A percentile compares a stretch with the other conserved stretches of the same genome.
Conservation (phyloP, 2,888 invertebrate species). For the Tenodera sinensis region DNA sequence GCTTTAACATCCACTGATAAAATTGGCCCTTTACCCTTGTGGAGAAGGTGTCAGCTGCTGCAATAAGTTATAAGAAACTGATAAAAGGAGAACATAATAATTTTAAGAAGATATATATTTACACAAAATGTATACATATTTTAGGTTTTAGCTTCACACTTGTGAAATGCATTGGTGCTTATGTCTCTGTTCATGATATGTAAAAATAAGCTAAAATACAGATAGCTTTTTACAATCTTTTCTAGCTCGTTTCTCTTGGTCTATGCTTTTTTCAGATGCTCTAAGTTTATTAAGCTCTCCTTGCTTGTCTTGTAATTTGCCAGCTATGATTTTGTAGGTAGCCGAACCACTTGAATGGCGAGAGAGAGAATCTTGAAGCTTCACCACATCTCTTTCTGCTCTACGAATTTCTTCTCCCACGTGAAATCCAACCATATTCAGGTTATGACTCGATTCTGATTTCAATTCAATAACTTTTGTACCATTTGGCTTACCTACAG, state of each 20-base stretch:
- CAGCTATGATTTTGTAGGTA: conserved; percentile 58
- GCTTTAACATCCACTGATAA: too few species aligned
- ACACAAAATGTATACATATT: too few species aligned
- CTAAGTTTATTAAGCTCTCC: conserved; percentile 58
- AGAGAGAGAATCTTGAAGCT: conserved; percentile 60
- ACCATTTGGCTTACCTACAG: conserved; percentile 24
- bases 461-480: conserved; percentile 40
- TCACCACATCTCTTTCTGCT: conserved; percentile 62
- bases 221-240: conserved; percentile 72
- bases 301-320: conserved; percentile 59
- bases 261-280: conserved; percentile 59
- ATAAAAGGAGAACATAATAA: too few species aligned
- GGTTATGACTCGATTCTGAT: conserved; percentile 56
- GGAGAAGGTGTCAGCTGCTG: too few species aligned
- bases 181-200: too few species aligned
- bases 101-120: too few species aligned
- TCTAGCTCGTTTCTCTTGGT: conserved; percentile 65
- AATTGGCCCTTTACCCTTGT: too few species aligned
- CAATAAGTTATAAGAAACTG: too few species aligned
- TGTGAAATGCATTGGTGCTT: too few species aligned
- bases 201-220: conserved; percentile 55
- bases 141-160: too few species aligned
- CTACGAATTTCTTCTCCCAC: conserved; percentile 67
- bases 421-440: conserved; percentile 71
- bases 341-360: conserved; percentile 59